Conservation (phyloP, 2,113 vertebrate genomes). For the Sorex fumeus region DNA sequence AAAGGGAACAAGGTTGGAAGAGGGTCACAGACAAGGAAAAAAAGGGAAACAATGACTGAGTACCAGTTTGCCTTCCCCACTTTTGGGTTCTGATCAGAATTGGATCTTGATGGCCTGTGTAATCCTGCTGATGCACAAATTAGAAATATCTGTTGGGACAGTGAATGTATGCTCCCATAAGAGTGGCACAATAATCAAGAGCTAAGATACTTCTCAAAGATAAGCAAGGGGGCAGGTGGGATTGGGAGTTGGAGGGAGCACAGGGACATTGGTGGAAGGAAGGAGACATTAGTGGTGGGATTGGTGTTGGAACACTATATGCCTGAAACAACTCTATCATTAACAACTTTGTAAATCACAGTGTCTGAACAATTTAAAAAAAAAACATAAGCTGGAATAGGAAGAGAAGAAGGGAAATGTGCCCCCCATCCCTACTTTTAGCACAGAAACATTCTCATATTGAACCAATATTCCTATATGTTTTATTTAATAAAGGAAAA, state of each 20-base stretch:
- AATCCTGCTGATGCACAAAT: not conserved
- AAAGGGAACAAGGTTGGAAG: too few relatives aligned
- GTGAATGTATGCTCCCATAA: not conserved
- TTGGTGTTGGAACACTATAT: too few relatives aligned
- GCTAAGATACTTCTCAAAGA: not conserved
- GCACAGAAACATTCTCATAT: not conserved
- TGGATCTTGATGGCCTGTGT: not conserved
- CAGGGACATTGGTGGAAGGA: too few relatives aligned
- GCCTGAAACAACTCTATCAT: too few relatives aligned
- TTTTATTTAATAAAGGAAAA: constrained; percentile 27
- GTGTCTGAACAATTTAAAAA: too few relatives aligned
- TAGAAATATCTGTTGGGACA: not conserved
- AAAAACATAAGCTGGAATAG: too few relatives aligned
- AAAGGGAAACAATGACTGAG: not conserved
- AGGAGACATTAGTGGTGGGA: too few relatives aligned
- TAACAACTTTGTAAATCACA: too few relatives aligned
- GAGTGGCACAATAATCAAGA: not conserved
- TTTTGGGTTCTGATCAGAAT: not conserved
- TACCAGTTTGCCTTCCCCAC: not conserved
- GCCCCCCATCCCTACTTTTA: not conserved
- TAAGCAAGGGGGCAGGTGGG: not conserved
- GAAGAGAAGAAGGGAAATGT: too few relatives aligned
- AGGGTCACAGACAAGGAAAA: too few relatives aligned
- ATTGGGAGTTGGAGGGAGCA: not conserved
- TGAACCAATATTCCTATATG: too few relatives aligned